Base-by-base conservation (phyloP, 2,797 vertebrate genomes). In the Danionella dracula region DNA sequence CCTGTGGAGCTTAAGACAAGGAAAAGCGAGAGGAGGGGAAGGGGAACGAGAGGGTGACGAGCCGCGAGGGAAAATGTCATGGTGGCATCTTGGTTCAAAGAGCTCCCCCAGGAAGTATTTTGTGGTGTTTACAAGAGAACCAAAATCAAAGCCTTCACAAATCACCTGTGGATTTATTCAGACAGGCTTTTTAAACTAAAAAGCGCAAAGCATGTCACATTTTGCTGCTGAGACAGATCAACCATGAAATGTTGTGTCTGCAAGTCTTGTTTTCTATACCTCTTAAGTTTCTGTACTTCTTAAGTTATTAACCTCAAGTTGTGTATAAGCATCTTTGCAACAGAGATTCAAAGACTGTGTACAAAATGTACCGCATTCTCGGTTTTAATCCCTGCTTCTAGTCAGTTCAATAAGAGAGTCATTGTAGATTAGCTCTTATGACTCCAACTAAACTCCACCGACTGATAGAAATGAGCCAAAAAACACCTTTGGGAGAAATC, bases 1-100 rank as follows among this genome's bases (percentile, higher is more conserved):
- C 84, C 83, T n/a, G 32, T 27, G 31, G 53, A 41, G 53, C 16
- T 78, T 78, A 77, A 84, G 82, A 85, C 73, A 79, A 69, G 77
- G 37, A 77, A 75, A 63, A 51, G 69, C 69, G 62, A 23, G 76
- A 78, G 63, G 66, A 70, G 69, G 53, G 49, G 63, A 67, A 51
- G 8, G 59, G 71, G 60, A 48, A 17, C 66, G 55, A 41, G 63
- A 58, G 50, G 32, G 34, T 31, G 56, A 62, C 46, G 70, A 58
- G 42, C 66, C 55, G 71, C 72, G 74, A 44, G 49, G 40, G 49
- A 53, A 44, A 53, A 34, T 53, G 27, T 53, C 38, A 42, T 9
- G 29, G 41, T 11, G 40, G 61, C 54, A 17, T 45, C 38, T 45
- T 10, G 12, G 27, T 53, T 64, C 61, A 20, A 41, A 64, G 37